These are phyloP conservation scores for Blomia tropicalis DNA, from an alignment of 2,888 invertebrate species.

Conservation along the genomic window DNA sequence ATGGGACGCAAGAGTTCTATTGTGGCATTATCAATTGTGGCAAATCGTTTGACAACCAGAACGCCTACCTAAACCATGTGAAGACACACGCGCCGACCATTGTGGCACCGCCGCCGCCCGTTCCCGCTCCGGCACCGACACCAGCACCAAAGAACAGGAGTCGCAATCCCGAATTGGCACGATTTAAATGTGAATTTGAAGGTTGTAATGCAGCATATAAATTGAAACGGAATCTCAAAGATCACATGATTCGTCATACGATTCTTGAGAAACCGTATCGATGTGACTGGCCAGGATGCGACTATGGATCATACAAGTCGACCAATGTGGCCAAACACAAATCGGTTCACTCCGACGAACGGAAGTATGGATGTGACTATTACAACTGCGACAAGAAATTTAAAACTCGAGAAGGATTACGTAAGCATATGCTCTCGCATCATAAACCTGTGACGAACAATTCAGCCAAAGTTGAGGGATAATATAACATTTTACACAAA, in stretches of 20 bases:
- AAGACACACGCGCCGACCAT: constrained; percentile 4
- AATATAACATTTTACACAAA: no score
- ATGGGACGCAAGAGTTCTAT: neutral
- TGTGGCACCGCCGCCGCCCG: neutral
- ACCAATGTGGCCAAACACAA: constrained; percentile 15
- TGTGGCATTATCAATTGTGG: constrained; percentile 13
- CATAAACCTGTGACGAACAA: constrained; percentile 2
- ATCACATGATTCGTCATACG: constrained; percentile 13
- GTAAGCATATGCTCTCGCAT: constrained; percentile 12
- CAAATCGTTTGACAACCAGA: constrained; percentile 7
- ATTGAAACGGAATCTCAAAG: constrained; percentile 13
- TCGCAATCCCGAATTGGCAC: constrained; percentile 6
- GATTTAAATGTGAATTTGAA: constrained; percentile 17
- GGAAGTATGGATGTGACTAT: constrained; percentile 11
- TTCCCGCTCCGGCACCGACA: neutral
- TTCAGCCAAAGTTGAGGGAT: neutral
- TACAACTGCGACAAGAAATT: constrained; percentile 16
- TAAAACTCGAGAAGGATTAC: constrained; percentile 13
- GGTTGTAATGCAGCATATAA: constrained; percentile 11
- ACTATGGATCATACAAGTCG: constrained; percentile 13
- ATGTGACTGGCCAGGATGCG: constrained; percentile 14
- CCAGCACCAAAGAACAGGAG: neutral
- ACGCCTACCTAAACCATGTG: constrained; percentile 9
- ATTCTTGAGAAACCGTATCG: constrained; percentile 17
- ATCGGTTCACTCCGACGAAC: constrained; percentile 15